Conservation (phyloP, 2,888 invertebrate genomes). For the Blomia tropicalis region DNA sequence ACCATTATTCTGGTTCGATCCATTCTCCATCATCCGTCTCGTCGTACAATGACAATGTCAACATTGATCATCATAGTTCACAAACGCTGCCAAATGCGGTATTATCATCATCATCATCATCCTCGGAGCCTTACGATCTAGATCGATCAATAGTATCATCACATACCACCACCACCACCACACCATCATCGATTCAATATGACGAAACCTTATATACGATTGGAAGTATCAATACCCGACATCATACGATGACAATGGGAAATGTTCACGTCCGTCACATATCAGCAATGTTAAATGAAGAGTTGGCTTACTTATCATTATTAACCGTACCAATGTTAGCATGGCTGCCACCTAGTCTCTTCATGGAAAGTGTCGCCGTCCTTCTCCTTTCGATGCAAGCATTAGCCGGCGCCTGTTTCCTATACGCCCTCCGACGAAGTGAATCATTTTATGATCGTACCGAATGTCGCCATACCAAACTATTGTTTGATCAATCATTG, state of each 20-base stretch:
- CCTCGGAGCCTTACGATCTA: neutral
- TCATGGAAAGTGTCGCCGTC: slow-evolving; percentile 1
- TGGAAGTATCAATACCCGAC: neutral
- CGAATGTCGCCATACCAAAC: neutral
- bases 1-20: no score
- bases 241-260: neutral
- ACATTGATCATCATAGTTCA: neutral
- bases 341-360: slow-evolving; percentile 3
- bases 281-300: neutral
- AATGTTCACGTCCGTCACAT: neutral
- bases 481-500: neutral
- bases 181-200: neutral
- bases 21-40: neutral
- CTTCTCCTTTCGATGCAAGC: slow-evolving; percentile 11
- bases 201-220: no score
- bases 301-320: neutral
- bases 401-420: neutral
- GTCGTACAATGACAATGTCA: neutral
- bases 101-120: neutral
- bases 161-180: neutral
- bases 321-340: slow-evolving; percentile 12
- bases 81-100: neutral
- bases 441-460: neutral
- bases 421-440: slow-evolving; percentile 9
- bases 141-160: neutral